Evolutionary conservation across 1,140 invertebrate species (phyloP).

Genomic region (Doryteuthis pealeii): DNA sequence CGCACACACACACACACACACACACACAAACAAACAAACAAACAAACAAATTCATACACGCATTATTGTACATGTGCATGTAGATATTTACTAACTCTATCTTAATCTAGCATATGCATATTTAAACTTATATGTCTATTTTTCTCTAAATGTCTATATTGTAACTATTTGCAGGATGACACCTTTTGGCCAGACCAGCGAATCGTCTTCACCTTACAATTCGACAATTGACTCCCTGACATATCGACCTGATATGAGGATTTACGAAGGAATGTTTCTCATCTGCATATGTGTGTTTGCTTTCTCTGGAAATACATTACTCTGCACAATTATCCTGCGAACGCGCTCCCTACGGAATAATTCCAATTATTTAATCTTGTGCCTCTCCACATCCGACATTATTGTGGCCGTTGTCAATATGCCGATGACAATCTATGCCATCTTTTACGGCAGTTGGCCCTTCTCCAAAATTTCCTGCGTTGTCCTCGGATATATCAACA

Average conservation of each 20-base stretch:
- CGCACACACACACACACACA: background rate
- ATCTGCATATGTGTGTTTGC: conserved; percentile 12
- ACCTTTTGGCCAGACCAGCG: no score
- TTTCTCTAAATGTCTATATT: no score
- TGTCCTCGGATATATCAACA: conserved; percentile 30
- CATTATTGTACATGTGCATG: background rate
- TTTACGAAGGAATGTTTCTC: conserved; percentile 13
- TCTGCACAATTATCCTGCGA: conserved; percentile 26
- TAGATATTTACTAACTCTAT: conserved; percentile 1
- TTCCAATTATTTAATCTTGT: conserved; percentile 29
- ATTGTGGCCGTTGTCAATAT: conserved; percentile 30
- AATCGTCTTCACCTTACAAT: no score
- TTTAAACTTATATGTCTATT: background rate
- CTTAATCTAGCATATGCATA: no score
- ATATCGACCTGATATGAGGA: no score
- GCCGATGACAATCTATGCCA: conserved; percentile 26
- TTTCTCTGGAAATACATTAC: conserved; percentile 20
- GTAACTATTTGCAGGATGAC: no score
- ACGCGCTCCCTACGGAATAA: conserved; percentile 17
- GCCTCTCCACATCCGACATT: conserved; percentile 27
- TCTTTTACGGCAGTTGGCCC: conserved; percentile 23
- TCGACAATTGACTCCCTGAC: no score
- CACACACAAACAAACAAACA: background rate
- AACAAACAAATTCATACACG: background rate
- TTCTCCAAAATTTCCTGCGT: conserved; percentile 20